Evolutionary conservation across 2,888 invertebrate genomes (phyloP), one percentile per base, ranked within the genome.

Genomic region (Cheilosia impressa): DNA sequence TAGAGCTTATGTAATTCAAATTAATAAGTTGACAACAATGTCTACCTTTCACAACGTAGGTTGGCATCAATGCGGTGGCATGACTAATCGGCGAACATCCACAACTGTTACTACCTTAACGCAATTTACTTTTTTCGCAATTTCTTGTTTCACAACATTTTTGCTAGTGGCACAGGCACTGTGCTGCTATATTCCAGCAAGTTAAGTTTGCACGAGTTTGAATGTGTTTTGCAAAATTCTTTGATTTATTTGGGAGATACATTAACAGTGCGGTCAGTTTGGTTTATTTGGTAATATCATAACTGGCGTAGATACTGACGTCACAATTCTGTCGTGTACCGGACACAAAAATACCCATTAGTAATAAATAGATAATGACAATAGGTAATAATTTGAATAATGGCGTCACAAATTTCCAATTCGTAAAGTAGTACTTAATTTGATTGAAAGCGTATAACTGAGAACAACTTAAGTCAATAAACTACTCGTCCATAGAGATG

Each of bases 41-140:
- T 66, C 52, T 52, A 53, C 52, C 52, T 47, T 53, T 52, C 50
- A 45, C 45, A 41, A 55, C 24, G 6, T 38, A 52, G 1, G 52
- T 41, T 34, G 1, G 17, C 34, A 41, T 34, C 38, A 0, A 6
- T 57, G 38, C 57, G 47, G 50, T 41, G 27, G 52, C 10, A 50
- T 57, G 52, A 17, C 17, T 19, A 27, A 41, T 19, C 3, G 19
- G 6, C 6, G 4, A 45, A 17, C 17, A 17, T 17, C 7, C 17
- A 6, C 22, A 6, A 31, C 31, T n/a, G 10, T 17, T 60, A 58
- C 57, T 31, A 22, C 47, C 53, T 58, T 34, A 66, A 15, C 57
- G 75, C 50, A 75, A 75, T 65, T 75, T 34, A n/a, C 15, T 41
- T 76, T 63, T 76, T 76, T 68, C 38, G 50, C 17, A 65, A 65